phyloP scores from a whole-genome alignment of 2,888 invertebrate genomes.

The Beris morrisii region DNA sequence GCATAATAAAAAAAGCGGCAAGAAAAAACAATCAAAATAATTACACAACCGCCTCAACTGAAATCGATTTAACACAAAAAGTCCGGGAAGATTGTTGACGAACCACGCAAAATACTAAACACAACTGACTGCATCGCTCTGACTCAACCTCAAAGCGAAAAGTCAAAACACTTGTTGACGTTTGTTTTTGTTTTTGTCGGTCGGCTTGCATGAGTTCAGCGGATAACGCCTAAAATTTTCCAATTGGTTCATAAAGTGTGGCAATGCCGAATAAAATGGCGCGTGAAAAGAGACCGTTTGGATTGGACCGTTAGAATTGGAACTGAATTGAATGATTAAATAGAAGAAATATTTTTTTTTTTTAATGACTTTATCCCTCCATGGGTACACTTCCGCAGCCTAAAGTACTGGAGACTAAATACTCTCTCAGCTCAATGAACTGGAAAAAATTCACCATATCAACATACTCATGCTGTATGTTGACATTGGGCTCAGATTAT shows the following conservation, averaged over 20 bases:
- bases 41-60: too few relatives aligned
- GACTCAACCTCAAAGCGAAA: constrained; percentile 20
- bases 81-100: not conserved
- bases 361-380: too few relatives aligned
- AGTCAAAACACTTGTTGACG: constrained; percentile 27
- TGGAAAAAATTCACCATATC: too few relatives aligned
- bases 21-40: too few relatives aligned
- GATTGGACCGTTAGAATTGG: not conserved
- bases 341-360: too few relatives aligned
- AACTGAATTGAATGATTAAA: too few relatives aligned
- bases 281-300: not conserved
- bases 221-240: constrained; percentile 7
- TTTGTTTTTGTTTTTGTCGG: constrained; percentile 5
- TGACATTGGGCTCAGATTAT: too few relatives aligned
- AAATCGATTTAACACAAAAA: not conserved
- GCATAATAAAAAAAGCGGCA: too few relatives aligned
- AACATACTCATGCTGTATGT: too few relatives aligned
- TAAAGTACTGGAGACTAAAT: too few relatives aligned
- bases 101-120: constrained; percentile 1
- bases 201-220: constrained; percentile 6
- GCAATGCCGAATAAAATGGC: not conserved
- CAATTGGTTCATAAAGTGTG: not conserved
- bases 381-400: too few relatives aligned
- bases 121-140: constrained; percentile 4
- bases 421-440: too few relatives aligned